These are phyloP conservation scores for Tragelaphus strepsiceros DNA, from an alignment of 2,113 vertebrate genomes.

Conservation along the genomic window DNA sequence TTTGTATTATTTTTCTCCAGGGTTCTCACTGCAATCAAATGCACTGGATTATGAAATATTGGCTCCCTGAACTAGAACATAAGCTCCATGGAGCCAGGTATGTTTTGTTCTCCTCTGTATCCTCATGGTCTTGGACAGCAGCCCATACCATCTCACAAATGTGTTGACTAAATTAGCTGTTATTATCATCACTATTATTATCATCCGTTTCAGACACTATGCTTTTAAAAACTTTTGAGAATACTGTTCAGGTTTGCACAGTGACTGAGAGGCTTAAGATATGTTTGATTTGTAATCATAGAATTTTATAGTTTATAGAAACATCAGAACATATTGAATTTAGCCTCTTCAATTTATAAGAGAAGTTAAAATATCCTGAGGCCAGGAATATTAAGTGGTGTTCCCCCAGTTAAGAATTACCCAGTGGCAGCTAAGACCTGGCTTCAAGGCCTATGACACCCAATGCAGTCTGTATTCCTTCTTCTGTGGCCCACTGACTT, in stretches of 20 bases:
- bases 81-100: background rate
- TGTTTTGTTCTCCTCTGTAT: background rate
- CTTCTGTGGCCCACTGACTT: background rate
- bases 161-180: background rate
- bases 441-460: background rate
- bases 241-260: background rate
- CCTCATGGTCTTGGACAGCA: background rate
- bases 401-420: background rate
- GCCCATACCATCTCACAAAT: background rate
- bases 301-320: background rate
- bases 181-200: background rate
- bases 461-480: accelerated
- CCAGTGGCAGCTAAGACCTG: background rate
- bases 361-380: background rate
- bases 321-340: background rate
- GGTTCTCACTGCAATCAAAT: background rate
- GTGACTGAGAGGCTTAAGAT: background rate
- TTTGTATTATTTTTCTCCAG: background rate
- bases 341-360: background rate
- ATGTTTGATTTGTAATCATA: background rate
- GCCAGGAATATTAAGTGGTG: background rate
- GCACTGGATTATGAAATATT: no score
- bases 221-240: background rate
- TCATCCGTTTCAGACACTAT: background rate
- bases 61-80: background rate